Evolutionary conservation across 2,797 vertebrate species (phyloP), one percentile per base, ranked within the genome.

Genomic region (Mormyrus proboscirostris): DNA sequence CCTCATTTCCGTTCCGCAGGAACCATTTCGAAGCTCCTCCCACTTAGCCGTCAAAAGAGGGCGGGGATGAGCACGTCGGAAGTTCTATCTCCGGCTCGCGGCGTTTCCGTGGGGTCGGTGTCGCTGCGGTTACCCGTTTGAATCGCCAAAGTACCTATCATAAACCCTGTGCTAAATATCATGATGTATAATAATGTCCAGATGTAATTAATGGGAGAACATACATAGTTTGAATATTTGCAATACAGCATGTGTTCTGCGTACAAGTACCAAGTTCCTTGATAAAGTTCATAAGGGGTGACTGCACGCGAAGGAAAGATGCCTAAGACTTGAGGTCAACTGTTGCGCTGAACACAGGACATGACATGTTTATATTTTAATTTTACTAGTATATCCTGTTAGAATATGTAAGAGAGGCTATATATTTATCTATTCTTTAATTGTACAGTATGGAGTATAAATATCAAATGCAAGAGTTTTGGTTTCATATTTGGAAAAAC

Each of bases 1-100:
- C 94, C 95, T 94, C 92, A 92, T 94, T 92, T 93, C 62, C 3
- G 22, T 69, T 41, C 90, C 76, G 90, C 87, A 50, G 88, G 86
- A 86, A 51, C 69, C 22, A 19, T 73, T 73, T 14, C n/a, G 6
- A 49, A 44, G 88, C 89, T 88, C 91, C 89, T 38, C 86, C 86
- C 89, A 25, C 50, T 88, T 49, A 47, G 59, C 90, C 65, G 19
- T 12, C 22, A 29, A 88, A 87, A 90, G 90, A 88, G 55, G 90
- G 90, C 89, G 90, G n/a, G 50, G 14, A 50, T 5, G 25, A 8
- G 84, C 10, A 29, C 4, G 50, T 55, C 49, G 57, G 49, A 51
- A 33, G 29, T 19, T 69, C 69, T 38, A 2, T 90, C 69, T 89
- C 19, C 89, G 91, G 90, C 88, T 9, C 90, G 91, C 92, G 47